Percentiles rank a stretch among this genome's conserved stretches.
Conservation (phyloP, 2,888 invertebrate genomes). For the Volucella inanis region DNA sequence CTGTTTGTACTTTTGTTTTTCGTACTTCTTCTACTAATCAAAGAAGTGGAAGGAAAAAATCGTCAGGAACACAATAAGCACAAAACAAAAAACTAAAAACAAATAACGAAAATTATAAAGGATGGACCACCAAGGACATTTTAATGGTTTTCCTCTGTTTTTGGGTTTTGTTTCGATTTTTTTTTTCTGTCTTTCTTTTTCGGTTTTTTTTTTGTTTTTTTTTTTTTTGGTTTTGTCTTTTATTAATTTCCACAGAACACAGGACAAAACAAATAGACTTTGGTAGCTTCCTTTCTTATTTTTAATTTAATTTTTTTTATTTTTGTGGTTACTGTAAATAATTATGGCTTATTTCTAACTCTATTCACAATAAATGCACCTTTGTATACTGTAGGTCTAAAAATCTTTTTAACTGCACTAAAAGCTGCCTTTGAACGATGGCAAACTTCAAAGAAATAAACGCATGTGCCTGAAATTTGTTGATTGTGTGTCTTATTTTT, state of each 20-base stretch:
- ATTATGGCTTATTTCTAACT: constrained; percentile 5
- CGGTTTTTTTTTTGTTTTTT: not conserved
- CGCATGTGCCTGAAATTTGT: constrained; percentile 39
- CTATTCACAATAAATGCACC: constrained; percentile 28
- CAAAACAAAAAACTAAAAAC: constrained; percentile 8
- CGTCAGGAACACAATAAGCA: constrained; percentile 50
- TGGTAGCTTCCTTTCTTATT: not conserved
- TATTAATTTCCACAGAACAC: constrained; percentile 15
- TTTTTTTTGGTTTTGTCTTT: not conserved
- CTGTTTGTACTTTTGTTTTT: not conserved
- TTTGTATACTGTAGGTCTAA: constrained; percentile 3
- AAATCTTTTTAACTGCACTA: not conserved
- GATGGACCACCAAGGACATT: constrained; percentile 65
- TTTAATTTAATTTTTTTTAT: not conserved
- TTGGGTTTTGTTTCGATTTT: constrained; percentile 8
- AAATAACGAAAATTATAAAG: constrained; percentile 44
- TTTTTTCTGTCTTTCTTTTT: not conserved
- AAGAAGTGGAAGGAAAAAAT: constrained; percentile 48
- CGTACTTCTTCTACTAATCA: constrained; percentile 27
- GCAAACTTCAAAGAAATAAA: not conserved
- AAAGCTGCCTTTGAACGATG: not conserved
- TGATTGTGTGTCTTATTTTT: not conserved
- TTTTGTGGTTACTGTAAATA: constrained; percentile 9
- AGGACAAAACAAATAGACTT: constrained; percentile 25
- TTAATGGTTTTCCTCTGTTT: constrained; percentile 20